A percentile compares a stretch with the other conserved stretches of the same genome.
phyloP scores from a whole-genome alignment of 2,113 vertebrate species.

The Diadophis punctatus region DNA sequence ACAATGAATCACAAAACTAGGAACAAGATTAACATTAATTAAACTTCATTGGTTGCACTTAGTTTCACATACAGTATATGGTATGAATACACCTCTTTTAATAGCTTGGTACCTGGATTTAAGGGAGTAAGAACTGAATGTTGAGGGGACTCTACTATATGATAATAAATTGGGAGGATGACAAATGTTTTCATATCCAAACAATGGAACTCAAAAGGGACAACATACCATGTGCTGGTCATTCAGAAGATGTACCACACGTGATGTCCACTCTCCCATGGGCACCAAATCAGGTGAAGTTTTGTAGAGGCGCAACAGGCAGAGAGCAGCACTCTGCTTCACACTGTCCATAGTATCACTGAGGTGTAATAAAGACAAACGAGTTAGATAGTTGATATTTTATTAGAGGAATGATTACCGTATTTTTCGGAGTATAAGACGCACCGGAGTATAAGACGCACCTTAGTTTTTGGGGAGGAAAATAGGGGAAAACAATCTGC shows the following conservation, averaged over 20 bases:
- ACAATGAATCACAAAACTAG: background rate
- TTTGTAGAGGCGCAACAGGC: conserved; percentile 87
- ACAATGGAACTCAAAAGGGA: fast-evolving
- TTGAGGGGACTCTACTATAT: background rate
- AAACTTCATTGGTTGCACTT: background rate
- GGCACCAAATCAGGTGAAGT: conserved; percentile 89
- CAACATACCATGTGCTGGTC: conserved; percentile 88
- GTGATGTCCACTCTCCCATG: conserved; percentile 93
- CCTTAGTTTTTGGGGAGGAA: too few relatives aligned
- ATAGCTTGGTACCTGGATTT: background rate
- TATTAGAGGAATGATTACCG: background rate
- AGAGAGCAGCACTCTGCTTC: conserved; percentile 89
- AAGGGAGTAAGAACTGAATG: background rate
- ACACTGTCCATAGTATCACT: conserved; percentile 95
- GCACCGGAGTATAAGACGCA: too few relatives aligned
- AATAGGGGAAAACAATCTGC: too few relatives aligned
- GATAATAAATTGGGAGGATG: too few relatives aligned
- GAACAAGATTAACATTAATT: background rate
- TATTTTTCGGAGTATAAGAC: too few relatives aligned
- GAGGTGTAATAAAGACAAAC: background rate
- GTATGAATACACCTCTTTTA: background rate
- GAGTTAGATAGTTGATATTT: background rate
- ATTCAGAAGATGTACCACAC: conserved; percentile 88
- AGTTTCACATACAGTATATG: background rate
- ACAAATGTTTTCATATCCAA: background rate